phyloP scores from a whole-genome alignment of 2,113 vertebrate species.

The Rhinoderma darwinii region DNA sequence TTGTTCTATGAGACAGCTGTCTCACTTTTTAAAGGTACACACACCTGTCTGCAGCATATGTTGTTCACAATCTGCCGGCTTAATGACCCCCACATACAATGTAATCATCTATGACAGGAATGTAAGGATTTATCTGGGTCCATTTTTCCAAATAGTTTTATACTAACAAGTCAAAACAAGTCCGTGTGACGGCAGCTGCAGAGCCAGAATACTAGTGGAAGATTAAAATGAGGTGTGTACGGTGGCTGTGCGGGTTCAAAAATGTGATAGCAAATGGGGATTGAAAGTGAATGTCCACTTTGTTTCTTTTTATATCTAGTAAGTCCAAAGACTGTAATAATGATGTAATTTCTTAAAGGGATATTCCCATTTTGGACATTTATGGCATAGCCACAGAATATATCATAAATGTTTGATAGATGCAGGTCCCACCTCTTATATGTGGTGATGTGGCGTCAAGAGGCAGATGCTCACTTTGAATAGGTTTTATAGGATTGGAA shows the following conservation, averaged over 20 bases:
- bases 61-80: background rate
- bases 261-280: background rate
- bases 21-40: background rate
- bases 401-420: too few relatives aligned
- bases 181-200: background rate
- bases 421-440: too few relatives aligned
- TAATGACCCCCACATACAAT: background rate
- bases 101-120: background rate
- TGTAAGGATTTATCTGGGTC: background rate
- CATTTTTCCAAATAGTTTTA: background rate
- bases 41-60: slow-evolving; percentile 2
- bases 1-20: background rate
- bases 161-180: slow-evolving; percentile 17
- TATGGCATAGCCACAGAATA: too few relatives aligned
- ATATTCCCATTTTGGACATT: too few relatives aligned
- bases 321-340: too few relatives aligned
- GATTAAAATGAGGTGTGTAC: background rate
- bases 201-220: background rate
- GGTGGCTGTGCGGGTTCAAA: background rate
- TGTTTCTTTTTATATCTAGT: too few relatives aligned
- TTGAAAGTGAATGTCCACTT: background rate
- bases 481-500: too few relatives aligned
- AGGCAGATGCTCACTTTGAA: too few relatives aligned
- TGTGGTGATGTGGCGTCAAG: too few relatives aligned
- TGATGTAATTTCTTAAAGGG: too few relatives aligned